Conservation (phyloP, 2,888 invertebrate species). For the Augochlorella aurata region DNA sequence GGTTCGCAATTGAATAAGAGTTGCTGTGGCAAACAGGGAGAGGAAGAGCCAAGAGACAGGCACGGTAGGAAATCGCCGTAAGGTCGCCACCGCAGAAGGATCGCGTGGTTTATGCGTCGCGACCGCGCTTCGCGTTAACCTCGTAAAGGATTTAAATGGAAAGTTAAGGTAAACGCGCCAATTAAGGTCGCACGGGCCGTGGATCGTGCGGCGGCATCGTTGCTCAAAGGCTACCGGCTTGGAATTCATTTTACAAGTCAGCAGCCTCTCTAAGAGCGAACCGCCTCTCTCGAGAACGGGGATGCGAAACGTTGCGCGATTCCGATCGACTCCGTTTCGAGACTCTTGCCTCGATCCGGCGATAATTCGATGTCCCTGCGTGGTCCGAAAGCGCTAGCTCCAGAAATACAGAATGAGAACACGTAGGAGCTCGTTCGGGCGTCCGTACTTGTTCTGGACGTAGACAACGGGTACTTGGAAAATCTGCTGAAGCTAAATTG, state of each 20-base stretch:
- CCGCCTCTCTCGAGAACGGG: neutral
- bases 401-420: neutral
- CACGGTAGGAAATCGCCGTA: constrained; percentile 58
- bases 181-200: constrained; percentile 59
- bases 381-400: neutral
- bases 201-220: constrained; percentile 38
- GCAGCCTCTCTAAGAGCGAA: neutral
- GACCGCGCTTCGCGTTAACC: constrained; percentile 50
- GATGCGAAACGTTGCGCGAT: constrained; percentile 7
- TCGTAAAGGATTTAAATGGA: constrained; percentile 65
- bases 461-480: no score
- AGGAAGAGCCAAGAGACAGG: constrained; percentile 41
- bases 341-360: constrained; percentile 24
- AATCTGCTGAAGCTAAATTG: no score
- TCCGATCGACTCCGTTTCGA: neutral
- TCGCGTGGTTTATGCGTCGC: constrained; percentile 53
- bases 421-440: no score
- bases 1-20: constrained; percentile 13
- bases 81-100: constrained; percentile 55
- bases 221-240: constrained; percentile 49
- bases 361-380: no score
- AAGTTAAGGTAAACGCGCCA: constrained; percentile 66
- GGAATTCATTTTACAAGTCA: constrained; percentile 23
- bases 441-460: no score
- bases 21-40: constrained; percentile 18